Percentiles rank a stretch among this genome's conserved stretches.
Evolutionary conservation across 2,113 vertebrate species (phyloP).

Genomic region (Carlito syrichta): DNA sequence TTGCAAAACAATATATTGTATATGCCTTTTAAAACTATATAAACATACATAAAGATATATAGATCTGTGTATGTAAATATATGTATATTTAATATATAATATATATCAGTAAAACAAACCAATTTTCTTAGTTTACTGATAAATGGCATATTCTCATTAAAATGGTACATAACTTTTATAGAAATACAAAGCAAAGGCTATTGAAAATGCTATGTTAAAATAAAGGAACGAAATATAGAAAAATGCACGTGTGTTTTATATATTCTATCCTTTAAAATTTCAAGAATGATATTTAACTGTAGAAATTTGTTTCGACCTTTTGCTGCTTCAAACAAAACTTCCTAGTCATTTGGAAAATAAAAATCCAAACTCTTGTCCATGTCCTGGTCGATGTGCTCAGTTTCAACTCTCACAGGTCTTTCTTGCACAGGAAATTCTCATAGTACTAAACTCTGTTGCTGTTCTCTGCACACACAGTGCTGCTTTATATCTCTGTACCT

Average conservation of each 20-base stretch:
- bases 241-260: neutral
- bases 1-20: neutral
- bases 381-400: fast-evolving
- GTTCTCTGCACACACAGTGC: neutral
- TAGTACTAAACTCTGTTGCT: neutral
- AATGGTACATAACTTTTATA: neutral
- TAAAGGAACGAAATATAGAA: neutral
- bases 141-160: neutral
- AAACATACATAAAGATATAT: neutral
- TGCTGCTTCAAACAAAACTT: neutral
- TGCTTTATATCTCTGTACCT: neutral
- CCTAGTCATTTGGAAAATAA: neutral
- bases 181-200: neutral
- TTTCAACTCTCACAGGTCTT: neutral
- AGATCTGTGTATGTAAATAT: neutral
- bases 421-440: neutral
- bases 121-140: neutral
- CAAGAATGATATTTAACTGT: neutral
- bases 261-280: neutral
- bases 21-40: neutral
- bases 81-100: neutral
- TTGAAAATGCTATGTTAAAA: neutral
- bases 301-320: neutral
- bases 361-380: neutral
- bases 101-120: neutral